Percentiles rank a stretch among this genome's conserved stretches.
Conservation (phyloP, 2,888 invertebrate genomes). For the Parnassius orleans region DNA sequence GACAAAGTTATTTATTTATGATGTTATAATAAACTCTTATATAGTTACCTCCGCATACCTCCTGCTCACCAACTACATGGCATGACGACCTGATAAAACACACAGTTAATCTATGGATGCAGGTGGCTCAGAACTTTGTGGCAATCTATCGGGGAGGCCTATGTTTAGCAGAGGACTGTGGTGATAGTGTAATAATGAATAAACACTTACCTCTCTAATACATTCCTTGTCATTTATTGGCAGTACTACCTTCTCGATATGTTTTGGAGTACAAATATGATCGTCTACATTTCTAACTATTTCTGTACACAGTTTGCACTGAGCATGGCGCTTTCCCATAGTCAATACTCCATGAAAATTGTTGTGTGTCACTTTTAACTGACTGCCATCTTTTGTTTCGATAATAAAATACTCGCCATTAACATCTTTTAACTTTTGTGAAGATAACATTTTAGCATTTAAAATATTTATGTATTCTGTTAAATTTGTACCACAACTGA, state of each 20-base stretch:
- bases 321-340: not conserved
- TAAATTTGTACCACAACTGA: not conserved
- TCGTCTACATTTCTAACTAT: not conserved
- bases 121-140: no score
- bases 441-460: not conserved
- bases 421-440: not conserved
- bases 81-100: no score
- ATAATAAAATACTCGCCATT: not conserved
- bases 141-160: no score
- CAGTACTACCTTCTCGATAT: not conserved
- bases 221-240: conserved; percentile 16
- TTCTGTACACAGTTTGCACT: conserved; percentile 8
- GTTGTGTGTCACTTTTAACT: not conserved
- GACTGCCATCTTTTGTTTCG: not conserved
- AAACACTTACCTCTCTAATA: conserved; percentile 12
- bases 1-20: no score
- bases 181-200: no score
- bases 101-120: no score
- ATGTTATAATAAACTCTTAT: no score
- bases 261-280: conserved; percentile 1
- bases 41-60: no score
- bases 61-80: no score
- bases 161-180: no score
- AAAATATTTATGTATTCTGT: conserved; percentile 1
- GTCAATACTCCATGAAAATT: conserved; percentile 5